Evolutionary conservation across 1,140 invertebrate genomes (phyloP).

Genomic region (Phymorhynchus buccinoides): DNA sequence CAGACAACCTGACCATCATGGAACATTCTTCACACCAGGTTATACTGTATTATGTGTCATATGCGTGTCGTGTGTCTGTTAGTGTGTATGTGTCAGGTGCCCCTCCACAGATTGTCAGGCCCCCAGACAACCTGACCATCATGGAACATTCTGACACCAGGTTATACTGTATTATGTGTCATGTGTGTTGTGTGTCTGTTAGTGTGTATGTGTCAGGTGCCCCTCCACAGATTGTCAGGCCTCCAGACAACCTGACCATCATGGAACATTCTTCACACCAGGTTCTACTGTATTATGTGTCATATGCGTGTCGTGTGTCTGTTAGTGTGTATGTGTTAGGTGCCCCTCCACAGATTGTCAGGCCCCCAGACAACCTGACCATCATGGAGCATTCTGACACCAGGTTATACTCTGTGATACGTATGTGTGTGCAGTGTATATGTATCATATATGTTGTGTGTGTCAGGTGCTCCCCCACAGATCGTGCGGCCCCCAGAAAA

Average conservation of each 20-base stretch:
- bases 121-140: slow-evolving; percentile 89
- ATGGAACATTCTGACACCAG: slow-evolving; percentile 93
- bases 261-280: slow-evolving; percentile 93
- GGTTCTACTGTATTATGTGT: slow-evolving; percentile 87
- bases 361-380: slow-evolving; percentile 86
- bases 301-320: slow-evolving; percentile 36
- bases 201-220: too few relatives aligned
- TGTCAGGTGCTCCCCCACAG: slow-evolving; percentile 61
- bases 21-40: slow-evolving; percentile 92
- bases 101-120: slow-evolving; percentile 61
- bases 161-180: slow-evolving; percentile 87
- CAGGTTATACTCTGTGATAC: slow-evolving; percentile 87
- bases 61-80: too few relatives aligned
- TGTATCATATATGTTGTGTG: too few relatives aligned
- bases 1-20: slow-evolving; percentile 88
- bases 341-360: slow-evolving; percentile 59
- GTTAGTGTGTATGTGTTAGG: slow-evolving; percentile 56
- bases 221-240: slow-evolving; percentile 61
- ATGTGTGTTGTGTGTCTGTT: too few relatives aligned
- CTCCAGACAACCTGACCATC: slow-evolving; percentile 89
- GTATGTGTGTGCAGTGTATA: too few relatives aligned
- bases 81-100: slow-evolving; percentile 57
- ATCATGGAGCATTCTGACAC: slow-evolving; percentile 93
- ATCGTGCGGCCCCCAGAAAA: slow-evolving; percentile 81
- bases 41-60: too few relatives aligned